Evolutionary conservation across 2,113 vertebrate genomes (phyloP).

Genomic region (Cyrtonyx montezumae): DNA sequence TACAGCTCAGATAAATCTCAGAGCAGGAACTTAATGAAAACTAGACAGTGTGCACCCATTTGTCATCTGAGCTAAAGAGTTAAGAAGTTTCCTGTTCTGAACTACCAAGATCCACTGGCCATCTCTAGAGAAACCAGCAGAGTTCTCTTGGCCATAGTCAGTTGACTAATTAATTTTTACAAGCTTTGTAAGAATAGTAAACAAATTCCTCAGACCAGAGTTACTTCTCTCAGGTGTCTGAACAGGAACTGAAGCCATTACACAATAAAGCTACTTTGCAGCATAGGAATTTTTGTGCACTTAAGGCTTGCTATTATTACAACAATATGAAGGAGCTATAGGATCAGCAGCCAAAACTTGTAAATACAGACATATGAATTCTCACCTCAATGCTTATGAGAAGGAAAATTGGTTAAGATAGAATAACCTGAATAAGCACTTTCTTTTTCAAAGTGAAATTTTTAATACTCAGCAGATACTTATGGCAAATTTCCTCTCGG

Average conservation of each 20-base stretch:
- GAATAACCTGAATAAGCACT: not conserved
- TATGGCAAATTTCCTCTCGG: not conserved
- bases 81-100: not conserved
- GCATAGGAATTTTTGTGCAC: not conserved
- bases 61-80: not conserved
- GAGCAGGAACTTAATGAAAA: not conserved
- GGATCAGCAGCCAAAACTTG: not conserved
- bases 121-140: not conserved
- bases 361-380: not conserved
- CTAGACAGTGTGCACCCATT: not conserved
- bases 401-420: not conserved
- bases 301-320: not conserved
- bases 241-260: not conserved
- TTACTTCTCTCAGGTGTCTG: not conserved
- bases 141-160: not conserved
- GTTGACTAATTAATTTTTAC: not conserved
- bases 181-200: not conserved
- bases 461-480: not conserved
- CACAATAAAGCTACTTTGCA: not conserved
- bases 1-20: not conserved
- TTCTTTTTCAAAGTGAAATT: not conserved
- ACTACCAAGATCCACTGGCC: not conserved
- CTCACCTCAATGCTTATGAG: not conserved
- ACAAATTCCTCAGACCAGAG: not conserved
- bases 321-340: not conserved